phyloP scores from a whole-genome alignment of 92 coral and sea anemone species.

The Epizoanthus scotinus region DNA sequence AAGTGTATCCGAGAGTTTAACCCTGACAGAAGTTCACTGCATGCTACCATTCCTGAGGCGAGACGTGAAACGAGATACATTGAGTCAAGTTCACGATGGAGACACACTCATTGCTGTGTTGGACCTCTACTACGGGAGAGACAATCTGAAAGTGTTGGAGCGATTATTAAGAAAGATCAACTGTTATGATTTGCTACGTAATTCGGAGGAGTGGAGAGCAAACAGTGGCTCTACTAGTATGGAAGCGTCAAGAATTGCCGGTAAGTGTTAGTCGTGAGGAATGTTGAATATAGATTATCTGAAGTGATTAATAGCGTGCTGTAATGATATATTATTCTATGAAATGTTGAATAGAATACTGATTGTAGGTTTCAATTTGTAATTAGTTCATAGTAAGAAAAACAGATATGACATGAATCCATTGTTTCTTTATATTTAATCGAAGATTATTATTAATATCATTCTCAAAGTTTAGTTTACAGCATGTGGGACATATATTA shows the following conservation, averaged over 20 bases:
- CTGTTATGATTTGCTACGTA: slow-evolving; percentile 59
- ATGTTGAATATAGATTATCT: neutral
- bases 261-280: slow-evolving; percentile 50
- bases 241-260: slow-evolving; percentile 56
- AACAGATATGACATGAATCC: too few species aligned
- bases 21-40: slow-evolving; percentile 55
- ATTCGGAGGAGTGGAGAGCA: slow-evolving; percentile 64
- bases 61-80: slow-evolving; percentile 61
- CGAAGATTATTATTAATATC: too few species aligned
- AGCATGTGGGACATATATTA: too few species aligned
- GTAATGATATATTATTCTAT: too few species aligned
- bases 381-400: too few species aligned
- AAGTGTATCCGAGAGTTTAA: slow-evolving; percentile 56
- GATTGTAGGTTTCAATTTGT: too few species aligned
- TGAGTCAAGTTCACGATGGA: slow-evolving; percentile 64
- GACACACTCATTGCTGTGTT: slow-evolving; percentile 63
- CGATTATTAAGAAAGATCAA: slow-evolving; percentile 63
- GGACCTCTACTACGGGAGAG: slow-evolving; percentile 71
- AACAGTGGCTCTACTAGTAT: slow-evolving; percentile 45
- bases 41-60: slow-evolving; percentile 52
- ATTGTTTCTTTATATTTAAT: too few species aligned
- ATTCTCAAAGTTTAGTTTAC: too few species aligned
- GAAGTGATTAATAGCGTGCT: too few species aligned
- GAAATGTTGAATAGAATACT: too few species aligned
- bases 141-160: slow-evolving; percentile 69